Evolutionary conservation across 2,797 vertebrate genomes (phyloP).

Genomic region (Pseudochirops corinnae): DNA sequence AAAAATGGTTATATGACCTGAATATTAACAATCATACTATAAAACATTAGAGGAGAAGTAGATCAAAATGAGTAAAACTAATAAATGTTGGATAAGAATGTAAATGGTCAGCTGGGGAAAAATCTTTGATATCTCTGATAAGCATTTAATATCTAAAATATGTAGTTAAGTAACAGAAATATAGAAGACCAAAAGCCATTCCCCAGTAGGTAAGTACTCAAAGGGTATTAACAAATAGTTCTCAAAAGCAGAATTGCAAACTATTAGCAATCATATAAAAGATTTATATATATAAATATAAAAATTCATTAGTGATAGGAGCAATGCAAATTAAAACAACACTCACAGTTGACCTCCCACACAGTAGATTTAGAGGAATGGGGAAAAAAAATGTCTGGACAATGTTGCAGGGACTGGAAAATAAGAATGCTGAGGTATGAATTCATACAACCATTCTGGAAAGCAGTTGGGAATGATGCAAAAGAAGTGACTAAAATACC

Average conservation of each 20-base stretch:
- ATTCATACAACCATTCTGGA: background rate
- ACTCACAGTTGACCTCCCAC: background rate
- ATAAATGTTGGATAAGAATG: background rate
- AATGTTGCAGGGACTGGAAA: background rate
- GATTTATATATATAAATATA: too few relatives aligned
- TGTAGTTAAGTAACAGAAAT: background rate
- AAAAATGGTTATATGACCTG: too few relatives aligned
- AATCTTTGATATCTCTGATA: background rate
- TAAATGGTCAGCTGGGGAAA: background rate
- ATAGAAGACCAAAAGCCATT: background rate
- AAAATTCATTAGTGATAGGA: background rate
- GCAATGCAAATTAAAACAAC: background rate
- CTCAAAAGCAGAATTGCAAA: background rate
- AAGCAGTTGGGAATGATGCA: background rate
- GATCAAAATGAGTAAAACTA: background rate
- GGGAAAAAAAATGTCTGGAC: background rate
- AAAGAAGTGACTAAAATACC: background rate
- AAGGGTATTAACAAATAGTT: background rate
- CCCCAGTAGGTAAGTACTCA: background rate
- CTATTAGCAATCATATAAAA: background rate
- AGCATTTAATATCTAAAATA: background rate
- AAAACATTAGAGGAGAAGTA: background rate
- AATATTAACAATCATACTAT: too few relatives aligned
- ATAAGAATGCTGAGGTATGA: background rate
- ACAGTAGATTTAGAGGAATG: background rate